Evolutionary conservation across 2,797 vertebrate species (phyloP), one percentile per base, ranked within the genome.

Genomic region (Pseudomugil gertrudae): DNA sequence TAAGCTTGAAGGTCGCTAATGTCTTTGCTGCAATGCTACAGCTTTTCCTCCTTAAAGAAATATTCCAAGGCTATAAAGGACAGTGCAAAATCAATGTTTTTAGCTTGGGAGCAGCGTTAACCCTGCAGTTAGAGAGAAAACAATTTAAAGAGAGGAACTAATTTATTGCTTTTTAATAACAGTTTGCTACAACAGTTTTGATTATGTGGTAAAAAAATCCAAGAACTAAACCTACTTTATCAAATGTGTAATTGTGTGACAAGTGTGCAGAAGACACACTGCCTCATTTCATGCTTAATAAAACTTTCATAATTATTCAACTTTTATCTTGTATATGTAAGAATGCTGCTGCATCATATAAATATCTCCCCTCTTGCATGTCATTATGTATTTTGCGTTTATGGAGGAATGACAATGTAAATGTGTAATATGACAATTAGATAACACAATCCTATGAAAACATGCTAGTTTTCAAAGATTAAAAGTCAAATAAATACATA

Each of bases 1-100:
- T 36, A 23, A 17, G 35, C 67, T 30, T n/a, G 19, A 63, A 56
- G 67, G 38, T 21, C 7, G n/a, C 17, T 38, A 27, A 30, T 27
- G 1, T 10, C 47, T 59, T 48, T 64, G 11, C 59, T 26, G 35
- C 51, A 24, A 17, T 43, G 54, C 30, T 57, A 30, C 2, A 45
- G 48, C 19, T 36, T 26, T 24, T 1, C 21, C 13, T 17, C 19
- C 15, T 35, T 26, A 54, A 50, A 45, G 27, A 53, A 55, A 24
- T 23, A 21, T 60, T 61, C 17, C 23, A 21, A 9, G 57, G 14
- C 24, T 50, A 1, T 51, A 24, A 59, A 24, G 57, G 30, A 45
- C 11, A 7, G 14, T 8, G 17, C 7, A 13, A 26, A 52, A 52
- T 19, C 17, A 29, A 19, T 19, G 7, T 26, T 63, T 60, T 32